phyloP scores from a whole-genome alignment of 1,140 invertebrate genomes.

The Bradynema listronoti region DNA sequence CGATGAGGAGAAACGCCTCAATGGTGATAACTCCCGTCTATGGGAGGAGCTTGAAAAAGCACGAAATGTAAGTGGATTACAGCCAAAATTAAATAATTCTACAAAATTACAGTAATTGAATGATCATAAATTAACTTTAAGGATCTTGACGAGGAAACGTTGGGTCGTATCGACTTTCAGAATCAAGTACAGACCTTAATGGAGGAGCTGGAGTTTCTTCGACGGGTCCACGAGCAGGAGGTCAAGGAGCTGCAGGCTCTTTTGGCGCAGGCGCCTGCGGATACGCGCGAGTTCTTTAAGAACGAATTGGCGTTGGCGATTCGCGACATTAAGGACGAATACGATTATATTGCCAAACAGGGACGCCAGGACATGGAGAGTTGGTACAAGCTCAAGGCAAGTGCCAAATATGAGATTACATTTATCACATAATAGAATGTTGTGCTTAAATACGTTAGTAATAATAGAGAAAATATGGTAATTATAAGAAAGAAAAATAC shows the following conservation, averaged over 20 bases:
- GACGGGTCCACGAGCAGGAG: slow-evolving; percentile 64
- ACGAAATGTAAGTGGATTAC: slow-evolving; percentile 33
- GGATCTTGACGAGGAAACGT: slow-evolving; percentile 83
- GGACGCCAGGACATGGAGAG: slow-evolving; percentile 59
- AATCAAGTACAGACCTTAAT: slow-evolving; percentile 66
- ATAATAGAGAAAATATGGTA: too few relatives aligned
- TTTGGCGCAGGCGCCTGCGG: slow-evolving; percentile 59
- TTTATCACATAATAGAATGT: neutral
- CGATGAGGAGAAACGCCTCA: slow-evolving; percentile 60
- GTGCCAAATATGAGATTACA: neutral
- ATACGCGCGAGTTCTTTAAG: slow-evolving; percentile 59
- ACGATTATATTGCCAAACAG: slow-evolving; percentile 61
- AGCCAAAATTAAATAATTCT: slow-evolving; percentile 1
- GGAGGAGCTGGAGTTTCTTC: slow-evolving; percentile 81
- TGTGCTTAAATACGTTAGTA: neutral
- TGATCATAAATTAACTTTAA: slow-evolving; percentile 52
- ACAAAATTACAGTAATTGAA: slow-evolving; percentile 19
- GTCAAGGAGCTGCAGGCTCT: slow-evolving; percentile 63
- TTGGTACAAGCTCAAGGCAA: slow-evolving; percentile 58
- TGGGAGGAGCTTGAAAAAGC: slow-evolving; percentile 60
- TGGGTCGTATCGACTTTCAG: slow-evolving; percentile 83
- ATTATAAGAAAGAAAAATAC: too few relatives aligned
- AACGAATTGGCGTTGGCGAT: slow-evolving; percentile 62
- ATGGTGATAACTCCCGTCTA: slow-evolving; percentile 59
- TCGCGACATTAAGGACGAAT: slow-evolving; percentile 62